These are phyloP conservation scores for Bradynema listronoti DNA, from an alignment of 1,140 invertebrate genomes.

Conservation along the genomic window DNA sequence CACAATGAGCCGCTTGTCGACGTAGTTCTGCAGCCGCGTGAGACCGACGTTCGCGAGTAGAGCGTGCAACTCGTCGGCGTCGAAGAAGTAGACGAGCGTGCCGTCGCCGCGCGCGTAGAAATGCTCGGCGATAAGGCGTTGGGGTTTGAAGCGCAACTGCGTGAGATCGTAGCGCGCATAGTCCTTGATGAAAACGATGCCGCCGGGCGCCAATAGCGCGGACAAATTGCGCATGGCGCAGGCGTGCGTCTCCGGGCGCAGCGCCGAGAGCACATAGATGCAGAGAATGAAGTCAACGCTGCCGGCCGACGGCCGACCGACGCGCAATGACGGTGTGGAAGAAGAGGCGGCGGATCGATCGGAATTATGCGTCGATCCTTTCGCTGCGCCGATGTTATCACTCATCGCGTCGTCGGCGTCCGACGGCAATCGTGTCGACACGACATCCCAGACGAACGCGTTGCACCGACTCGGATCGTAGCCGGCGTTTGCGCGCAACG, in stretches of 20 bases:
- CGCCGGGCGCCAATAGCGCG: conserved; percentile 81
- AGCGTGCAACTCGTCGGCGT: conserved; percentile 73
- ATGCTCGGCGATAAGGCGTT: conserved; percentile 78
- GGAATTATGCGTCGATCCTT: too few species aligned
- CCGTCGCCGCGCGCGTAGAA: conserved; percentile 95
- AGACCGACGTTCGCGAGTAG: conserved; percentile 73
- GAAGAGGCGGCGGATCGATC: too few species aligned
- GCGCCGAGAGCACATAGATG: conserved; percentile 90
- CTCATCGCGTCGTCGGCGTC: too few species aligned
- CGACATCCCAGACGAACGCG: conserved; percentile 85
- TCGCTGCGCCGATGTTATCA: too few species aligned
- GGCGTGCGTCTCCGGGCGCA: conserved; percentile 73
- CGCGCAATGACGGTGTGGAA: too few species aligned
- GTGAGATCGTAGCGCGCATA: conserved; percentile 94
- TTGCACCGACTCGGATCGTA: conserved; percentile 65
- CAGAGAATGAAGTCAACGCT: conserved; percentile 78
- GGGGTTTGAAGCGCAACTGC: conserved; percentile 80
- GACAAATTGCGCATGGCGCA: conserved; percentile 69
- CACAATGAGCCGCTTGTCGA: conserved; percentile 85
- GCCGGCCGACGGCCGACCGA: too few species aligned
- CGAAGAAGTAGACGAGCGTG: conserved; percentile 95
- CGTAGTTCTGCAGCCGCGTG: conserved; percentile 73
- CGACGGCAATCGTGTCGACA: too few species aligned
- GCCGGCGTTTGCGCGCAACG: conserved; percentile 65
- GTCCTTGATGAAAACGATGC: conserved; percentile 82